Percentiles rank a stretch among this genome's conserved stretches.
phyloP scores from a whole-genome alignment of 1,140 invertebrate genomes.

The Ooceraea biroi region DNA sequence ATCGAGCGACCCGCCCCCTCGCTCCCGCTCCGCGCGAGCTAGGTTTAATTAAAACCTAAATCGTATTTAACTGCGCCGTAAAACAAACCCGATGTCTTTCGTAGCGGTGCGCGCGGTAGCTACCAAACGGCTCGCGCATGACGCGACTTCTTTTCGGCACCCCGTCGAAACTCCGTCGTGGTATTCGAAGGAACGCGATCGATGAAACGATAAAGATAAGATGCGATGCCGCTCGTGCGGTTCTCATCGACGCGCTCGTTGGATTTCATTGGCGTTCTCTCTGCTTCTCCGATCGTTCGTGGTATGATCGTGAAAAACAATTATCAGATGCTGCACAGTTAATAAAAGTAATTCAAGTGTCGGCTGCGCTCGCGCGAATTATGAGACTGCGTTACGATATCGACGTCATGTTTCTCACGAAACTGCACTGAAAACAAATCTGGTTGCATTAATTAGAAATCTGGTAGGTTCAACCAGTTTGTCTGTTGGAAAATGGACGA shows the following conservation, averaged over 20 bases:
- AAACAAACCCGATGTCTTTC: slow-evolving; percentile 80
- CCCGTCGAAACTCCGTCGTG: neutral
- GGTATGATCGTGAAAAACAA: slow-evolving; percentile 2
- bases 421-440: no score
- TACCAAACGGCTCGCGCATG: slow-evolving; percentile 69
- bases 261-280: slow-evolving; percentile 3
- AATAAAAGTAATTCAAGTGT: neutral
- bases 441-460: no score
- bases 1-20: slow-evolving; percentile 70
- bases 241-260: neutral
- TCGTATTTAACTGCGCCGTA: slow-evolving; percentile 81
- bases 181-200: slow-evolving; percentile 21
- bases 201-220: slow-evolving; percentile 31
- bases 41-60: slow-evolving; percentile 82
- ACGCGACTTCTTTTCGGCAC: slow-evolving; percentile 55
- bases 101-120: slow-evolving; percentile 68
- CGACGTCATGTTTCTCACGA: neutral
- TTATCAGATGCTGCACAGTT: neutral
- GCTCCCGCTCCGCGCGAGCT: slow-evolving; percentile 66
- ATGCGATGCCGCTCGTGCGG: slow-evolving; percentile 25
- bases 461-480: no score
- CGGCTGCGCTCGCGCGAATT: neutral
- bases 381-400: neutral
- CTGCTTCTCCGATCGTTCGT: slow-evolving; percentile 2
- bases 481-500: no score